Percentiles rank a stretch among this genome's conserved stretches.
Evolutionary conservation across 2,113 vertebrate genomes (phyloP).

Genomic region (human): DNA sequence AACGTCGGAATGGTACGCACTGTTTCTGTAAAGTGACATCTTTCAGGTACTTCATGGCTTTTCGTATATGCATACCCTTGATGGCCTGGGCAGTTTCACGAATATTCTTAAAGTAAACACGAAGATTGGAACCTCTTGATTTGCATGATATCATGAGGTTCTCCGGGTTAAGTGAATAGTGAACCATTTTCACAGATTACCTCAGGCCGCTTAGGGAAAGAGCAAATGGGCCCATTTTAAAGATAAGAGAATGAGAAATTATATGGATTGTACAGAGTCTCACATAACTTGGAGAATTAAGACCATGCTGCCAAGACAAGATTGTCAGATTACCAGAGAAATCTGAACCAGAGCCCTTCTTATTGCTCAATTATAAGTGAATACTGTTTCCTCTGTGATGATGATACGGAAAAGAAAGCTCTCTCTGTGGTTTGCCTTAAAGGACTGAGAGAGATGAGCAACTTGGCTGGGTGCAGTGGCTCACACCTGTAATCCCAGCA

Average conservation of each 20-base stretch:
- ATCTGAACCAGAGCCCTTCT: not conserved
- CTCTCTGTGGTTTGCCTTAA: not conserved
- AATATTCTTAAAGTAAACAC: no score
- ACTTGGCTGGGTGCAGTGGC: not conserved
- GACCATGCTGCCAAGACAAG: not conserved
- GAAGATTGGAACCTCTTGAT: no score
- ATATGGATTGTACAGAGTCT: not conserved
- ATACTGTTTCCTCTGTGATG: not conserved
- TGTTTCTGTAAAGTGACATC: no score
- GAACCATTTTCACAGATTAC: no score
- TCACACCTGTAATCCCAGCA: no score
- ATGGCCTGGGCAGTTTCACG: no score
- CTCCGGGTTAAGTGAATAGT: no score
- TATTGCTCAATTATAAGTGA: not conserved
- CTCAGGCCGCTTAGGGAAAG: no score
- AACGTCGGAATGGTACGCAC: no score
- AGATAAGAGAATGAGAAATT: conserved; percentile 9
- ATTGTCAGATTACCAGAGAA: not conserved
- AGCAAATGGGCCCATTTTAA: not conserved
- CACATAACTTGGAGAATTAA: conserved; percentile 1
- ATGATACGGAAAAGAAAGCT: not conserved
- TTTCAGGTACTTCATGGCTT: no score
- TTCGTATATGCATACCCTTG: no score
- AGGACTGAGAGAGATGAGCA: not conserved
- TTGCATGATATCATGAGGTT: no score